Evolutionary conservation across 2,888 invertebrate genomes (phyloP).

Genomic region (Tetranychus piercei): DNA sequence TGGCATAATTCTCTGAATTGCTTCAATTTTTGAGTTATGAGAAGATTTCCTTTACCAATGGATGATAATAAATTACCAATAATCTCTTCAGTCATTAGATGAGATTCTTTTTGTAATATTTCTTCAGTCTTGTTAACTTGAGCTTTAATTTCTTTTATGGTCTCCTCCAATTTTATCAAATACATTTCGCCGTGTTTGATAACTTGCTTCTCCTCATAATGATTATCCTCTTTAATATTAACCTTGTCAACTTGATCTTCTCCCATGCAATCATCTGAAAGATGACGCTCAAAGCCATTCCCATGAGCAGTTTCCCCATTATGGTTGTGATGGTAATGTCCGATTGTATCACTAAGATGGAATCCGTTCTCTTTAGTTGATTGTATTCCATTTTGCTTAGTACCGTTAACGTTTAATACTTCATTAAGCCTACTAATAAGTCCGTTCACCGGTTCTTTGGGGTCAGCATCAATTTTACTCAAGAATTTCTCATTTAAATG

Average conservation of each 20-base stretch:
- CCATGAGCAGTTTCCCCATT: constrained; percentile 26
- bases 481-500: constrained; percentile 39
- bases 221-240: neutral
- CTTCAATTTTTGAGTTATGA: constrained; percentile 79
- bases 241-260: neutral
- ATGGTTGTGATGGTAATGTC: constrained; percentile 9
- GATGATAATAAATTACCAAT: constrained; percentile 66
- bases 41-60: constrained; percentile 69
- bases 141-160: constrained; percentile 20
- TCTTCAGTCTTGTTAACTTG: constrained; percentile 17
- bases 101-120: constrained; percentile 8
- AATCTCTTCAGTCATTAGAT: constrained; percentile 49
- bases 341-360: neutral
- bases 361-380: neutral
- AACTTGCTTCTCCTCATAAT: neutral
- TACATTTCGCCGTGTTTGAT: constrained; percentile 60
- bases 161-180: constrained; percentile 35
- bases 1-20: constrained; percentile 68
- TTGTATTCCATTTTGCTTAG: neutral
- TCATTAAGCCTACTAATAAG: constrained; percentile 10
- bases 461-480: constrained; percentile 17
- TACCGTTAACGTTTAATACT: too few species aligned
- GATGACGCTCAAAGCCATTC: neutral
- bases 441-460: constrained; percentile 4
- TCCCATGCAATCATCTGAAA: neutral